Conservation (phyloP, 2,888 invertebrate genomes). For the Caenorhabditis drosophilae region DNA sequence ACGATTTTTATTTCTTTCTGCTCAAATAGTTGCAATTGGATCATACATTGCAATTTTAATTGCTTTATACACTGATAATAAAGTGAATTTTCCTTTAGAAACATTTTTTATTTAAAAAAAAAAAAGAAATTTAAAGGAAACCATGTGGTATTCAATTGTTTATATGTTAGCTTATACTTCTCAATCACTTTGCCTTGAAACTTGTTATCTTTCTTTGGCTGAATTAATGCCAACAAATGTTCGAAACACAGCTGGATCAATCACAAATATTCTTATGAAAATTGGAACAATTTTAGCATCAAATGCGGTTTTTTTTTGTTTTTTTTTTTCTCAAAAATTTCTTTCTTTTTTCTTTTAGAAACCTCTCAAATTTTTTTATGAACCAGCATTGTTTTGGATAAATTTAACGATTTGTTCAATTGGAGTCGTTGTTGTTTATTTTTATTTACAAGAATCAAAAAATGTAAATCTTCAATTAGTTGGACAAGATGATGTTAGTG, state of each 20-base stretch:
- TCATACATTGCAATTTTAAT: conserved; percentile 20
- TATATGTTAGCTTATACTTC: conserved; percentile 27
- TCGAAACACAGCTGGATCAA: conserved; percentile 19
- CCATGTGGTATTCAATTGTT: conserved; percentile 7
- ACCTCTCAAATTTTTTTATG: conserved; percentile 19
- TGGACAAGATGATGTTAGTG: conserved; percentile 15
- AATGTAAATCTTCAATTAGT: conserved; percentile 21
- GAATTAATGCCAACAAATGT: conserved; percentile 41
- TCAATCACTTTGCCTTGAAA: conserved; percentile 32
- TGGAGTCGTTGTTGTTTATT: conserved; percentile 19
- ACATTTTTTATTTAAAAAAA: too few species aligned
- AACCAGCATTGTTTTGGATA: conserved; percentile 27
- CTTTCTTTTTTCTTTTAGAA: conserved; percentile 13
- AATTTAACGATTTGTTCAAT: conserved; percentile 14
- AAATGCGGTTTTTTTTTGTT: conserved; percentile 10
- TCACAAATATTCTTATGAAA: conserved; percentile 25
- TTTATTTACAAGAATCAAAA: conserved; percentile 20
- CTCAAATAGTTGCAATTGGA: conserved; percentile 23
- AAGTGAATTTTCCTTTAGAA: too few species aligned
- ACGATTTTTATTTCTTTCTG: conserved; percentile 22
- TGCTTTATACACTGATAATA: conserved; percentile 10
- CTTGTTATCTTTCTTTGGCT: conserved; percentile 22
- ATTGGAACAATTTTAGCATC: conserved; percentile 26
- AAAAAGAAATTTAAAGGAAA: too few species aligned
- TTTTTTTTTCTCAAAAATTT: not conserved